Base-by-base conservation (phyloP, 2,888 invertebrate species). In the Drosophila lacicola region DNA sequence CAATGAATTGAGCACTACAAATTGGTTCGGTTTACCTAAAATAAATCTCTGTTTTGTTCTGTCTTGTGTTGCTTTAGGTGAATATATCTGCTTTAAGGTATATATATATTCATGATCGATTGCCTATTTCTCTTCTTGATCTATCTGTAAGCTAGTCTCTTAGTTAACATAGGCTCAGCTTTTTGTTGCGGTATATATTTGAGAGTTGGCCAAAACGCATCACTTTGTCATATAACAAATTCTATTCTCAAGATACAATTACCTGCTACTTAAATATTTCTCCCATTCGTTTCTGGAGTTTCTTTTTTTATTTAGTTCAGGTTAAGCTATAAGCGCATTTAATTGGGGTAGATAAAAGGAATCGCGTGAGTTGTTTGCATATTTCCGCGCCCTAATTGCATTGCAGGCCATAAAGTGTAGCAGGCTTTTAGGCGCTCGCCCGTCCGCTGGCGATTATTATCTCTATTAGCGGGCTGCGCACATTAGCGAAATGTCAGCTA, bases 401-500 rank as follows among this genome's bases (percentile, higher is more conserved):
- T 47, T 58, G 50, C 21, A 2, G 46, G 54, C 41, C 19, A 58
- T 44, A 60, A 74, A 65, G 37, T 60, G 39, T 13, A 19, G 63
- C 56, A 42, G 61, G 76, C 68, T 41, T 42, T 70, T 53, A 46
- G 67, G 63, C 60, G 33, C 14, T 44, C 36, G 49, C 36, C 29
- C 29, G 29, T 29, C 14, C 50, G 14, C 14, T 4, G 25, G 50
- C 53, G 68, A 65, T 72, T 53, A 45, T 45, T 44, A 64, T 64
- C 77, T 54, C 39, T 56, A 69, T 78, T 82, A 69, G 65, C 49
- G 42, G 33, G 17, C 57, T 14, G 63, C 34, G 44, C 51, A 45
- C 65, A 77, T 76, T 76, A 76, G 78, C 76, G 33, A 76, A 80
- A 82, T 83, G 68, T 62, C 70, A 76, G 78, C 69, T 81, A 81